Base-by-base conservation (phyloP, 2,888 invertebrate genomes). In the Dichetophora obliterata region DNA sequence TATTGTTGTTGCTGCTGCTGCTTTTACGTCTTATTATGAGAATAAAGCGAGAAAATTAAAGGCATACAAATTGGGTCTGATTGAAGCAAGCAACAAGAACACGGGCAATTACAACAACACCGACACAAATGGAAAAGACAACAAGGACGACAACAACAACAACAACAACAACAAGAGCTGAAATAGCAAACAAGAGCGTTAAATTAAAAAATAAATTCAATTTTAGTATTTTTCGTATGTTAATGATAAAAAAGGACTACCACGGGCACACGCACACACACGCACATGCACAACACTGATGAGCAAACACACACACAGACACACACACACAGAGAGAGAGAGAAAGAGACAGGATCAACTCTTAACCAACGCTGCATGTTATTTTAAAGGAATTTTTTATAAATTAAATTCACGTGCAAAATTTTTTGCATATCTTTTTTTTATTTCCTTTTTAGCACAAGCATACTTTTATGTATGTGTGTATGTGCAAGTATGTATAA, bases 341-440 rank as follows among this genome's bases (percentile, higher is more conserved):
- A 31, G 50, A 69, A 34, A 34, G 65, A 70, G 57, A 63, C 65
- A 74, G 63, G 65, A 57, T 61, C 57, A 50, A 19, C 27, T 31
- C 43, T 50, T 54, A 61, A 69, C 69, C 50, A 34, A 57, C 50
- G 16, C 48, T 65, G 69, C 59, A 54, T 63, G 14, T 57, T 81
- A 81, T 74, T 75, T 77, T 76, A 66, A 66, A 76, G 77, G 79
- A 81, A 79, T 80, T 82, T 81, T 69, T 82, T 81, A 65, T 68
- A 81, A 81, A 82, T 82, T 80, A 82, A 81, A 81, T 81, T 80
- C 81, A 78, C 75, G 77, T 79, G 80, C 78, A 81, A 80, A 79
- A 78, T 78, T 31, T 78, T 78, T 77, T 75, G 50, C 61, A 78
- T 70, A 75, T 76, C 70, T 75, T 75, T 61, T 16, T 68, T 65